phyloP scores from a whole-genome alignment of 2,888 invertebrate genomes.

The Phlogophora meticulosa region DNA sequence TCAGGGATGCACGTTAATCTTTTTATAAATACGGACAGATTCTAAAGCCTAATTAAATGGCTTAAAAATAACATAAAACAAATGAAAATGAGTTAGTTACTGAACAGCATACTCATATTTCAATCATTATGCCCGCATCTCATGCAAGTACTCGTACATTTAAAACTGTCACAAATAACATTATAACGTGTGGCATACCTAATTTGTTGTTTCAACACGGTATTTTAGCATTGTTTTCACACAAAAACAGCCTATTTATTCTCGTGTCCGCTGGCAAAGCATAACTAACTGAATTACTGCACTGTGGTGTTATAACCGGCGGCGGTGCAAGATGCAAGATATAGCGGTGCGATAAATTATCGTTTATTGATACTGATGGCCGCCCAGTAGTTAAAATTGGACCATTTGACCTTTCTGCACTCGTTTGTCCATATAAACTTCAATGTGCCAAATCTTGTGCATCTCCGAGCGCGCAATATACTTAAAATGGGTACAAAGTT shows the following conservation, averaged over 20 bases:
- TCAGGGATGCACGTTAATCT: too few species aligned
- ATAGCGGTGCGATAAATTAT: constrained; percentile 4
- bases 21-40: too few species aligned
- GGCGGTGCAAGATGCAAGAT: constrained; percentile 27
- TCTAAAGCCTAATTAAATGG: too few species aligned
- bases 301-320: constrained; percentile 59
- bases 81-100: neutral
- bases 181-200: constrained; percentile 38
- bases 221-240: constrained; percentile 62
- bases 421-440: too few species aligned
- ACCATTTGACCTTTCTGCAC: too few species aligned
- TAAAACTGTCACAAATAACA: constrained; percentile 33
- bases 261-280: constrained; percentile 59
- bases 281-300: constrained; percentile 73
- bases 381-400: too few species aligned
- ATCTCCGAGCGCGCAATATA: too few species aligned
- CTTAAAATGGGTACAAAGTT: too few species aligned
- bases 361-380: too few species aligned
- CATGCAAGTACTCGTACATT: constrained; percentile 18
- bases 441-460: too few species aligned
- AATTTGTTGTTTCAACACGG: constrained; percentile 61
- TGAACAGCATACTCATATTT: constrained; percentile 17
- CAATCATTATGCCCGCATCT: constrained; percentile 12
- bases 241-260: constrained; percentile 69
- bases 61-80: neutral